Percentiles rank a stretch among this genome's conserved stretches.
Conservation (phyloP, 2,888 invertebrate species). For the Euphydryas editha region DNA sequence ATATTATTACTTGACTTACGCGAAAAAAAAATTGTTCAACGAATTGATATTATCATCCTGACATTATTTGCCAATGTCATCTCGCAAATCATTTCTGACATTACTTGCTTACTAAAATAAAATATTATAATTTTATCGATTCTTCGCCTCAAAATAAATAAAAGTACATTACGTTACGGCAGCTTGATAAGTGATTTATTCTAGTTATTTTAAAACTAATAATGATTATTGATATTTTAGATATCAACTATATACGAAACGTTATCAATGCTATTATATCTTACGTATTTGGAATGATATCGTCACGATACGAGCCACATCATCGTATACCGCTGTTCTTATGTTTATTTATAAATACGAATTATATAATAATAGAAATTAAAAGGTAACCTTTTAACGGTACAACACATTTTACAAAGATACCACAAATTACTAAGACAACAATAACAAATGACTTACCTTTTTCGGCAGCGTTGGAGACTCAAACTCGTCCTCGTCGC, state of each 20-base stretch:
- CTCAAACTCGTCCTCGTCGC: slow-evolving; percentile 86
- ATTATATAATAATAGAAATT: too few relatives aligned
- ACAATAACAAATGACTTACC: slow-evolving; percentile 61
- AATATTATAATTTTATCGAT: background rate
- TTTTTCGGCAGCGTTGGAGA: slow-evolving; percentile 77
- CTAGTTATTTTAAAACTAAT: slow-evolving; percentile 9
- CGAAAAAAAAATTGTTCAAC: background rate
- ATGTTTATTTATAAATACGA: background rate
- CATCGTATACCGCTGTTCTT: background rate
- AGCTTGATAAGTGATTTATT: slow-evolving; percentile 1
- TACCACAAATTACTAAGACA: background rate
- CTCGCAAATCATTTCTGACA: background rate
- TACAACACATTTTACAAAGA: background rate
- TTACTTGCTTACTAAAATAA: background rate
- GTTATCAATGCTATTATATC: background rate
- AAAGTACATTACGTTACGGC: background rate
- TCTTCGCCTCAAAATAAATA: background rate
- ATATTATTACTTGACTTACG: background rate
- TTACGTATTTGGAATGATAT: background rate
- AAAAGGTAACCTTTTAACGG: background rate
- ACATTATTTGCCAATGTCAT: too few relatives aligned
- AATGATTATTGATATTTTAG: slow-evolving; percentile 3
- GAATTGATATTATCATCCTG: too few relatives aligned
- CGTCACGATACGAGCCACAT: background rate
- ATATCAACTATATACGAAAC: slow-evolving; percentile 1